Conservation (phyloP, 2,113 vertebrate genomes). For the Micromys minutus region DNA sequence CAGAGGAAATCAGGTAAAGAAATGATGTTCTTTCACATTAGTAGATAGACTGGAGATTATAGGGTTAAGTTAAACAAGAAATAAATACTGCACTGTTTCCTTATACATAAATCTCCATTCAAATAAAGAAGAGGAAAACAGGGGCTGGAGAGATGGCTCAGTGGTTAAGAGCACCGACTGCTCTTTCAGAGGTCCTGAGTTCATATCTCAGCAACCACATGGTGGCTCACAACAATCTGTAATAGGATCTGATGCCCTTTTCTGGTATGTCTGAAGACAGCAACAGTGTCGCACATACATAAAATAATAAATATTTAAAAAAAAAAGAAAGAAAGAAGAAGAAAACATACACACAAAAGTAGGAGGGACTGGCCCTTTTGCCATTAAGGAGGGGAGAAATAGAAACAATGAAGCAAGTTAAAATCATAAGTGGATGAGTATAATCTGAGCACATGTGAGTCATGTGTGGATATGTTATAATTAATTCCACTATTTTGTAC, state of each 20-base stretch:
- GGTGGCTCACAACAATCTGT: too few species aligned
- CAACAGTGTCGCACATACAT: too few species aligned
- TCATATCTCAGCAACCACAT: too few species aligned
- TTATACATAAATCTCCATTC: too few species aligned
- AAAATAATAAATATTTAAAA: too few species aligned
- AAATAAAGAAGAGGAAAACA: neutral
- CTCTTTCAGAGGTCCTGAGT: too few species aligned
- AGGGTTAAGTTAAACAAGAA: neutral
- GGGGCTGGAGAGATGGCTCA: too few species aligned
- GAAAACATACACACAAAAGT: neutral
- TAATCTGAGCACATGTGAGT: neutral
- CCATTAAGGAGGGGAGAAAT: neutral
- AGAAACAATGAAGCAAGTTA: neutral
- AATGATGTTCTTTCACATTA: neutral
- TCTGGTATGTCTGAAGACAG: too few species aligned
- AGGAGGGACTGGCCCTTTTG: neutral
- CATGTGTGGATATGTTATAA: neutral
- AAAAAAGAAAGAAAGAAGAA: neutral
- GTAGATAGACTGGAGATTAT: neutral
- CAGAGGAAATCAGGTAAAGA: conserved; percentile 95
- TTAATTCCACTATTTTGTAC: neutral
- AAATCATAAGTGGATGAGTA: neutral
- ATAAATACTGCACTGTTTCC: neutral
- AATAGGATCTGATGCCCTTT: too few species aligned
- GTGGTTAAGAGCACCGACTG: too few species aligned